Percentiles rank a stretch among this genome's conserved stretches.
phyloP scores from a whole-genome alignment of 2,797 vertebrate genomes.

The Channa striata region DNA sequence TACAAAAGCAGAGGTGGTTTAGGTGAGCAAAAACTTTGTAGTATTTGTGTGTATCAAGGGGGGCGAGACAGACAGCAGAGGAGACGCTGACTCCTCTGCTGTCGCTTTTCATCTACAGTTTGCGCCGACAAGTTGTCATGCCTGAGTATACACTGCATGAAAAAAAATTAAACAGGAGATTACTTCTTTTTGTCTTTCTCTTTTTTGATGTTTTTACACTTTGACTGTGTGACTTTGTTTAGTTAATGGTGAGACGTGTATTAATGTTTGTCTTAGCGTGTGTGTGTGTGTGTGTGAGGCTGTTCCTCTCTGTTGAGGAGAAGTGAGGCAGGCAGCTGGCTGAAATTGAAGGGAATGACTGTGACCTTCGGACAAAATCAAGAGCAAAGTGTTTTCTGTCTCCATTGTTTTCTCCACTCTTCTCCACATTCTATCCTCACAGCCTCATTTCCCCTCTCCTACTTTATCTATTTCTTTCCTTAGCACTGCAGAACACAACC shows the following conservation, averaged over 20 bases:
- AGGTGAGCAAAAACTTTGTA: constrained; percentile 4
- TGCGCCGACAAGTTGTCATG: constrained; percentile 42
- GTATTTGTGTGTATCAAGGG: constrained; percentile 6
- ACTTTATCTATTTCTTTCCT: constrained; percentile 17
- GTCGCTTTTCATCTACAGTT: constrained; percentile 37
- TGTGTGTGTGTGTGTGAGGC: constrained; percentile 13
- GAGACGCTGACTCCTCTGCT: constrained; percentile 2
- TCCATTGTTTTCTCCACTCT: constrained; percentile 49
- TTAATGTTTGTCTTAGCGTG: constrained; percentile 22
- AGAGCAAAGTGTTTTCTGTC: constrained; percentile 67
- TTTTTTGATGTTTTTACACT: constrained; percentile 41
- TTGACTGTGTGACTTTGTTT: constrained; percentile 29
- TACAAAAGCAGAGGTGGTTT: background rate
- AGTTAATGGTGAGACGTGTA: constrained; percentile 23
- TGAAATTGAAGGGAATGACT: constrained; percentile 65
- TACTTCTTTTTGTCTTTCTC: constrained; percentile 37
- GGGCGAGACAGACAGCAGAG: constrained; percentile 4
- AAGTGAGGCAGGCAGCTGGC: constrained; percentile 44
- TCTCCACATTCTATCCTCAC: constrained; percentile 36
- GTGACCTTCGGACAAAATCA: constrained; percentile 74
- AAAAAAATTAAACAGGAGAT: constrained; percentile 27
- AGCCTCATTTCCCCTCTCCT: constrained; percentile 28
- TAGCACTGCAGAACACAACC: constrained; percentile 11
- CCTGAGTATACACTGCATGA: constrained; percentile 8
- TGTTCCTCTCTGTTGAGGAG: constrained; percentile 27